phyloP scores from a whole-genome alignment of 2,113 vertebrate genomes.

The Peromyscus maniculatus region DNA sequence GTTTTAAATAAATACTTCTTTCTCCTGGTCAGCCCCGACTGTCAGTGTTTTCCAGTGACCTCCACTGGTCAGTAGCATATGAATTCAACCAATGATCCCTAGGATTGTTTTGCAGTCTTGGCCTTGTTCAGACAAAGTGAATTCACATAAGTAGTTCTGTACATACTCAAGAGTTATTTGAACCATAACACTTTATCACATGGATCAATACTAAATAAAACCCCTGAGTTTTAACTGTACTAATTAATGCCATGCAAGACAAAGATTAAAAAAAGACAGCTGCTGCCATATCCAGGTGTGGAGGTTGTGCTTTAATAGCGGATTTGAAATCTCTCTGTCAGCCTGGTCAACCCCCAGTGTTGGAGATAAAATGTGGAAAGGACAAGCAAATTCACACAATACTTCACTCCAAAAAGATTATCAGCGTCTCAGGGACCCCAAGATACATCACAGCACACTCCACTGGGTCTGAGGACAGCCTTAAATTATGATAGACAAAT shows the following conservation, averaged over 20 bases:
- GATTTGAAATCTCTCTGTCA: constrained; percentile 3
- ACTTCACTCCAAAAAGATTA: background rate
- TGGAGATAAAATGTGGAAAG: constrained; percentile 24
- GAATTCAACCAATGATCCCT: background rate
- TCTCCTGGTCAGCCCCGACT: background rate
- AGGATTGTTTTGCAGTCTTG: background rate
- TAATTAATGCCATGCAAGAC: background rate
- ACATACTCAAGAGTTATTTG: background rate
- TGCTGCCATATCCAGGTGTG: background rate
- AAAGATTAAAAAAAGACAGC: background rate
- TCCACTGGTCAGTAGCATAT: background rate
- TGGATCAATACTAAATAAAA: constrained; percentile 37
- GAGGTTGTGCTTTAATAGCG: background rate
- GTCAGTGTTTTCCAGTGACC: background rate
- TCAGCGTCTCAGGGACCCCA: background rate
- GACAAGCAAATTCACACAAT: background rate
- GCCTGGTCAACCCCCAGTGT: background rate
- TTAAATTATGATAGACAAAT: background rate
- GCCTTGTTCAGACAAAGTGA: background rate
- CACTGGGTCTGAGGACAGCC: background rate
- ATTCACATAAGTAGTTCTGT: constrained; percentile 32
- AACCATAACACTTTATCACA: constrained; percentile 22
- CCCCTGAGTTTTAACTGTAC: background rate
- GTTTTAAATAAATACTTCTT: background rate
- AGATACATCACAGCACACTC: background rate